Evolutionary conservation across 2,797 vertebrate species (phyloP).

Genomic region (Apogon talboti): DNA sequence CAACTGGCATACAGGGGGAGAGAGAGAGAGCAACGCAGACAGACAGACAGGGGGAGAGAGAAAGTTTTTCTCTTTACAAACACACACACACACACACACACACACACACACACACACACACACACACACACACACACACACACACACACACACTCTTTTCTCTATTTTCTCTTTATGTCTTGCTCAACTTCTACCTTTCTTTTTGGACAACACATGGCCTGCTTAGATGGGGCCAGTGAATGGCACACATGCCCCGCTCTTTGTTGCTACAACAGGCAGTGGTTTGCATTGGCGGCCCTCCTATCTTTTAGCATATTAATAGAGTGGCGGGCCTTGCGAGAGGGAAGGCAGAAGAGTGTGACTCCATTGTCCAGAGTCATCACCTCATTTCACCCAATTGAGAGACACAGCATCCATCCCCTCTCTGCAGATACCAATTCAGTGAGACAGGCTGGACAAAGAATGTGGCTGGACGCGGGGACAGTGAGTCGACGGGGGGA

Average conservation of each 20-base stretch:
- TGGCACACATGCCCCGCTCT: constrained; percentile 83
- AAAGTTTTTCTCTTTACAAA: constrained; percentile 28
- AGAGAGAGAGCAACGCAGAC: constrained; percentile 44
- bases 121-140: constrained; percentile 31
- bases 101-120: too few species aligned
- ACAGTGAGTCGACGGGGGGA: constrained; percentile 32
- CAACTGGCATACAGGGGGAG: constrained; percentile 72
- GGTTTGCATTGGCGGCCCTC: constrained; percentile 83
- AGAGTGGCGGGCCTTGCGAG: constrained; percentile 85
- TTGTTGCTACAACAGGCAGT: constrained; percentile 86
- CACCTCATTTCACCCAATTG: constrained; percentile 89
- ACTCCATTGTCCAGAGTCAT: constrained; percentile 89
- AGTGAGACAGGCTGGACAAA: constrained; percentile 86
- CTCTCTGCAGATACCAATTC: constrained; percentile 86
- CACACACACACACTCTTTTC: constrained; percentile 52
- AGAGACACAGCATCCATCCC: constrained; percentile 87
- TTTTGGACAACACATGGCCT: constrained; percentile 70
- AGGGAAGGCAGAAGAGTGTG: constrained; percentile 87
- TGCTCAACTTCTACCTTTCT: constrained; percentile 79
- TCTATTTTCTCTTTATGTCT: constrained; percentile 78
- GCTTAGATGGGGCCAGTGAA: constrained; percentile 79
- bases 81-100: too few species aligned
- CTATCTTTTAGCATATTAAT: constrained; percentile 90
- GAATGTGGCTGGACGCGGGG: constrained; percentile 64
- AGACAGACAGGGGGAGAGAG: constrained; percentile 55